Evolutionary conservation across 2,797 vertebrate genomes (phyloP).

Genomic region (Ctenosaura bakeri): DNA sequence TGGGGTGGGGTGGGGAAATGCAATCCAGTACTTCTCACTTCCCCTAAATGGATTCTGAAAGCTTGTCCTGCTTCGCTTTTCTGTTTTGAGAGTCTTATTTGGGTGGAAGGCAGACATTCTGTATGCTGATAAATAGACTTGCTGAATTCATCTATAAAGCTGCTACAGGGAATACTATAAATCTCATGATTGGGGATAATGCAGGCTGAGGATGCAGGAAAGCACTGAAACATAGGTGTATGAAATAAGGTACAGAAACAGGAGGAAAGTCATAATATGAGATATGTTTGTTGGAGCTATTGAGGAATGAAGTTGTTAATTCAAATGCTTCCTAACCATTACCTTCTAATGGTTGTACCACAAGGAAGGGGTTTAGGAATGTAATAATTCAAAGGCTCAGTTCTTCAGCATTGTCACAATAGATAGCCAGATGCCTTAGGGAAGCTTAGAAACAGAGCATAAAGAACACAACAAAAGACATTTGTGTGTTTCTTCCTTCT

Average conservation of each 20-base stretch:
- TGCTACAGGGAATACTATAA: neutral
- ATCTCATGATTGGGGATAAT: neutral
- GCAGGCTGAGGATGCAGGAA: neutral
- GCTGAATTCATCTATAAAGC: constrained; percentile 29
- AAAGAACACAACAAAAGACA: neutral
- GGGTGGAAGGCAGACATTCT: constrained; percentile 26
- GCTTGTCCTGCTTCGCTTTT: constrained; percentile 33
- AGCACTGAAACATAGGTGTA: neutral
- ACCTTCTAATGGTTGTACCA: neutral
- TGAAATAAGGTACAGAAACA: neutral
- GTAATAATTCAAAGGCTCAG: neutral
- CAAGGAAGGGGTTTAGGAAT: neutral
- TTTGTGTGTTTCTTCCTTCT: neutral
- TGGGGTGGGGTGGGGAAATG: neutral
- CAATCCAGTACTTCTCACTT: constrained; percentile 8
- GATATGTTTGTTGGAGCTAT: neutral
- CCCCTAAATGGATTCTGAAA: constrained; percentile 10
- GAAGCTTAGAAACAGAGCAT: neutral
- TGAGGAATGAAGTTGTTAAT: neutral
- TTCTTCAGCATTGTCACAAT: neutral
- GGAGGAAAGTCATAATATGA: neutral
- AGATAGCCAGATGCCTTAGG: neutral
- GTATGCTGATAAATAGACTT: neutral
- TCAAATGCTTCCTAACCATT: neutral
- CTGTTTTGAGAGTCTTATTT: constrained; percentile 26